Percentiles rank a stretch among this genome's conserved stretches.
Conservation (phyloP, 30 jellyfish, hydroid and myxozoan genomes). For the Chrysaora quinquecirrha region DNA sequence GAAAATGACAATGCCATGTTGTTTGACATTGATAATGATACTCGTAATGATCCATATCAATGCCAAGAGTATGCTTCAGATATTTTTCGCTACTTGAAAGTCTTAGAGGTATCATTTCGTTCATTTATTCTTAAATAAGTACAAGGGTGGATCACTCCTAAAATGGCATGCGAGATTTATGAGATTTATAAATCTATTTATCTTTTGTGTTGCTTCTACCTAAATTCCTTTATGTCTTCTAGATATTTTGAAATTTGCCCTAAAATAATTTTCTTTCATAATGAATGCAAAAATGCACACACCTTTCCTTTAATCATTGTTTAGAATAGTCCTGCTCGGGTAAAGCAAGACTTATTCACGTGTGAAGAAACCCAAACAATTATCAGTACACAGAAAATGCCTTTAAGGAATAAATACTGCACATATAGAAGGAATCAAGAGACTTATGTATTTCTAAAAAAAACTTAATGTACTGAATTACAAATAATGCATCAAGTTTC, state of each 20-base stretch:
- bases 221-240: not conserved
- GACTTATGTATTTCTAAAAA: too few relatives aligned
- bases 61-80: slow-evolving; percentile 95
- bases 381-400: too few relatives aligned
- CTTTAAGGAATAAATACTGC: too few relatives aligned
- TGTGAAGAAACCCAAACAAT: too few relatives aligned
- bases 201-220: not conserved
- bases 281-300: not conserved
- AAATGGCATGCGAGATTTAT: not conserved
- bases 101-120: slow-evolving; percentile 58
- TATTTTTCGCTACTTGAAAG: slow-evolving; percentile 68
- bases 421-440: too few relatives aligned
- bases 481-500: too few relatives aligned
- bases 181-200: not conserved
- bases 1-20: slow-evolving; percentile 1
- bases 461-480: too few relatives aligned
- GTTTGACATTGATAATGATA: slow-evolving; percentile 78
- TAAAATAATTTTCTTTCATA: not conserved
- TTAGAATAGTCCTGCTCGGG: too few relatives aligned
- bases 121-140: not conserved
- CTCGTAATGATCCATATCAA: slow-evolving; percentile 64
- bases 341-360: too few relatives aligned
- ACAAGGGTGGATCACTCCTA: not conserved
- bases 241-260: too few relatives aligned
- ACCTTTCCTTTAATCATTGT: too few relatives aligned